phyloP scores from a whole-genome alignment of 2,113 vertebrate genomes.

The Eretmochelys imbricata region DNA sequence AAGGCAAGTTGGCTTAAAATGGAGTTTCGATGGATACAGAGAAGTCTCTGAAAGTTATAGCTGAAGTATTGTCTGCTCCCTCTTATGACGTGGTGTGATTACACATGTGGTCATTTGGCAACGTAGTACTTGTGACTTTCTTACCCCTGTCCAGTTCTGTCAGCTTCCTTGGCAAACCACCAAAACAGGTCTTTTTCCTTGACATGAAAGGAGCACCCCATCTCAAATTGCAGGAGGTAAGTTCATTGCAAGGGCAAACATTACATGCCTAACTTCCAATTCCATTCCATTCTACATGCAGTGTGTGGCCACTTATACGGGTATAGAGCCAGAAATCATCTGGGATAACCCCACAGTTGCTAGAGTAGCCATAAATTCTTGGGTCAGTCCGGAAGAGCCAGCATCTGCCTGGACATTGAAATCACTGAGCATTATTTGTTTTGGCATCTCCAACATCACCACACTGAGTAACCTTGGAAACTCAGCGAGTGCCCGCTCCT shows the following conservation, averaged over 20 bases:
- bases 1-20: constrained; percentile 42
- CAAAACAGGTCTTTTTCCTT: background rate
- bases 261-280: background rate
- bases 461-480: constrained; percentile 2
- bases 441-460: background rate
- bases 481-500: background rate
- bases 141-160: background rate
- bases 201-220: background rate
- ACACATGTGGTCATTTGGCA: background rate
- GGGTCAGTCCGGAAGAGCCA: background rate
- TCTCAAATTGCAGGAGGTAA: background rate
- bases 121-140: background rate
- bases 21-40: background rate
- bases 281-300: background rate
- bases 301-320: background rate
- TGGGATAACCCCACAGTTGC: background rate
- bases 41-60: background rate
- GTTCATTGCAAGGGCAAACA: background rate
- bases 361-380: background rate
- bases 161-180: background rate
- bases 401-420: background rate
- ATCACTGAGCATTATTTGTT: background rate
- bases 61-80: constrained; percentile 22
- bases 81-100: background rate
- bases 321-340: background rate